These are phyloP conservation scores for Temnothorax ravouxi DNA, from an alignment of 2,888 invertebrate species.

Conservation along the genomic window DNA sequence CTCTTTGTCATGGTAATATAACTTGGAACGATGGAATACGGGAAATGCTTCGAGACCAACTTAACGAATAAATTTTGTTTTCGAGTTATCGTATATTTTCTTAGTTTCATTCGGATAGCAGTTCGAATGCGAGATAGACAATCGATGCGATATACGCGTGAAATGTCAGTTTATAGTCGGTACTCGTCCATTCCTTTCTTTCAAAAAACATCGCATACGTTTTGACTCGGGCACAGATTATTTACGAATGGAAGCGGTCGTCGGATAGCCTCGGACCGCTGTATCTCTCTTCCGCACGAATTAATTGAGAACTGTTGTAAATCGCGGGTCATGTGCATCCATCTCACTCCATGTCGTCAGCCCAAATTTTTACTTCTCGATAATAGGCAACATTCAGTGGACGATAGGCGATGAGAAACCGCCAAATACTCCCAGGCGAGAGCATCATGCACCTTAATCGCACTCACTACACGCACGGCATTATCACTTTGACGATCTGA, in stretches of 20 bases:
- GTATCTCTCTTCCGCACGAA: neutral
- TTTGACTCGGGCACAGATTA: neutral
- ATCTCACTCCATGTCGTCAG: neutral
- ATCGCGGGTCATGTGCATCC: neutral
- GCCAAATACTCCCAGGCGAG: slow-evolving; percentile 24
- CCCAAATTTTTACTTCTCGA: neutral
- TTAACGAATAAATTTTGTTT: neutral
- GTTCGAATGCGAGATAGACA: neutral
- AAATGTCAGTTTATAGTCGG: neutral
- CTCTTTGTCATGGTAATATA: neutral
- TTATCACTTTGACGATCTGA: slow-evolving; percentile 65
- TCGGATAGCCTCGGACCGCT: neutral
- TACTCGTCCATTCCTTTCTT: neutral
- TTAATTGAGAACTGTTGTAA: slow-evolving; percentile 10
- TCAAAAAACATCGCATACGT: neutral
- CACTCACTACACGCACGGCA: slow-evolving; percentile 44
- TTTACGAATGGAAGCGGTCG: neutral
- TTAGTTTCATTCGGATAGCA: slow-evolving; percentile 13
- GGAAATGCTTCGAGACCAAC: neutral
- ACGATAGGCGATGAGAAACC: slow-evolving; percentile 15
- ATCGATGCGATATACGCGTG: neutral
- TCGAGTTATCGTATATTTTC: neutral
- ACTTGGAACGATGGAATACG: neutral
- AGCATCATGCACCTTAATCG: slow-evolving; percentile 51
- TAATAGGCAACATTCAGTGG: neutral